Base-by-base conservation (phyloP, 2,797 vertebrate species). In the Clamator glandarius region DNA sequence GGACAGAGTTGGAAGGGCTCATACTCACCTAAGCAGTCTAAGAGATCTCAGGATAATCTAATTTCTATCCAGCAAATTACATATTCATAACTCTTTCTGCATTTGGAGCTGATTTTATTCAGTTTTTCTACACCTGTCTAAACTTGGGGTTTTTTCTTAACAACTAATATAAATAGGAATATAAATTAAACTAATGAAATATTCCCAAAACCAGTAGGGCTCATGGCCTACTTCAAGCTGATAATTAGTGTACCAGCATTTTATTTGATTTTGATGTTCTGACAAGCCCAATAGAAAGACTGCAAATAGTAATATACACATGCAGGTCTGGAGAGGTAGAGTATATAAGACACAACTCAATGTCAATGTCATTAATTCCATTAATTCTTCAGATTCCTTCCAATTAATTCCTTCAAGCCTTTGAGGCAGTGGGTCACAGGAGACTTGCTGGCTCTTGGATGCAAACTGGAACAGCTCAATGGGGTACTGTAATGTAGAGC, bases 351-450 rank as follows among this genome's bases (percentile, higher is more conserved):
- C 41, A 83, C 35, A 66, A 33, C 12, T 76, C 67, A 41, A 86
- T 55, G 62, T 48, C 58, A 54, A 28, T 72, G 35, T 73, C 61
- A 80, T 69, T 88, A 91, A 92, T 89, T 83, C 36, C 57, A 86
- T 63, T 82, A 84, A 91, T 88, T 92, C 85, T 51, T 83, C 44
- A 75, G 55, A 88, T 91, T 83, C 87, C 58, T 93, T 87, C 28
- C 66, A 92, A 54, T 83, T 92, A 94, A 79, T 89, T 90, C 61
- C 67, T 89, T 67, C 69, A 77, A 50, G 77, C 35, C 83, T 88
- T 66, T 72, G 72, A 87, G 84, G 69, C 76, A 80, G 44, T 6
- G 9, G 84, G 72, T 85, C 73, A 92, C 84, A 81, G 79, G 73
- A 92, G 66, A 89, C 51, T 89, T 2, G 4, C 48, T 29, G 35